Percentiles rank a stretch among this genome's conserved stretches.
Conservation (phyloP, 2,888 invertebrate genomes). For the Dasypogon diadema region DNA sequence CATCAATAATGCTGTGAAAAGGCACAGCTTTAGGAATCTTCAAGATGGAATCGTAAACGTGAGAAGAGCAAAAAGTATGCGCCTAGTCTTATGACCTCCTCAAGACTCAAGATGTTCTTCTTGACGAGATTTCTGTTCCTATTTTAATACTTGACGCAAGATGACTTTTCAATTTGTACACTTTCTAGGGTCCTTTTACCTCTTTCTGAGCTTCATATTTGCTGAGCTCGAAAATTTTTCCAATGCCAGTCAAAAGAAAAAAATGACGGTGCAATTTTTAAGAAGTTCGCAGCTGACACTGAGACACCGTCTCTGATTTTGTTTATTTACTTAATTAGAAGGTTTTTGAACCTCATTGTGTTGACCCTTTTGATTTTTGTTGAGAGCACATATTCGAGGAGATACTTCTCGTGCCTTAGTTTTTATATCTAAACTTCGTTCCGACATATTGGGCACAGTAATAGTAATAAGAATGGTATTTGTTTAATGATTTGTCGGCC, state of each 20-base stretch:
- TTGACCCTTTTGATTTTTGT: too few species aligned
- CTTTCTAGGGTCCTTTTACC: background rate
- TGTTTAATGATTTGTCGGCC: too few species aligned
- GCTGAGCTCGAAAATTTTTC: background rate
- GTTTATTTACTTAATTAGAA: too few species aligned
- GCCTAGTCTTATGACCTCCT: background rate
- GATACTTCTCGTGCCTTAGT: too few species aligned
- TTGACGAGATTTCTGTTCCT: slow-evolving; percentile 37
- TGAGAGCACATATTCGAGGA: too few species aligned
- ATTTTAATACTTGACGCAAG: background rate
- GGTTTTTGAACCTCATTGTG: too few species aligned
- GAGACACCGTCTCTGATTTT: too few species aligned
- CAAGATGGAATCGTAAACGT: background rate
- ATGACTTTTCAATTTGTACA: background rate
- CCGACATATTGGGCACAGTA: too few species aligned
- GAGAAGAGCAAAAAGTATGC: slow-evolving; percentile 5
- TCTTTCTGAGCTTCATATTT: background rate
- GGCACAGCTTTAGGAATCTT: slow-evolving; percentile 20
- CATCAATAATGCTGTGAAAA: slow-evolving; percentile 48
- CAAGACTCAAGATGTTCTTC: slow-evolving; percentile 14
- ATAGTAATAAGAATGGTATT: too few species aligned
- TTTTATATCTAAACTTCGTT: too few species aligned
- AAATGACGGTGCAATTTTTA: background rate
- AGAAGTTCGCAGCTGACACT: too few species aligned
- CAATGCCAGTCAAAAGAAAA: background rate